phyloP scores from a whole-genome alignment of 2,797 vertebrate species.

The Ctenochaetus hawaiiensis region DNA sequence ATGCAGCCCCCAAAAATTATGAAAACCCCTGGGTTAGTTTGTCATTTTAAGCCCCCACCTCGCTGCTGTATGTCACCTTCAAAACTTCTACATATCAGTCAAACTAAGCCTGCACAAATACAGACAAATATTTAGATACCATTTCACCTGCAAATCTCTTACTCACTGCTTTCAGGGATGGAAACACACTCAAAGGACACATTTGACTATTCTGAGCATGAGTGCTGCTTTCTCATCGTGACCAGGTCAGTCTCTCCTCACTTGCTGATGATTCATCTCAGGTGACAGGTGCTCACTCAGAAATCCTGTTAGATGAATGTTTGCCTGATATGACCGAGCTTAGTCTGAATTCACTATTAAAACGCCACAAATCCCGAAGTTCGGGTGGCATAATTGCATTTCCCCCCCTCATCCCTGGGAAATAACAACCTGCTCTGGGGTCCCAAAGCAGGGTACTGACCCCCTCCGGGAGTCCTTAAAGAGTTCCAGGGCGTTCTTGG shows the following conservation, averaged over 20 bases:
- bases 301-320: not conserved
- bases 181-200: not conserved
- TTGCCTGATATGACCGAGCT: not conserved
- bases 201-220: not conserved
- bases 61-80: no score
- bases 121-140: not conserved
- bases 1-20: not conserved
- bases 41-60: no score
- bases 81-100: no score
- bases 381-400: not conserved
- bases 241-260: not conserved
- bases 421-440: slow-evolving; percentile 4
- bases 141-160: no score
- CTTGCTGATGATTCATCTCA: not conserved
- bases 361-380: not conserved
- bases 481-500: not conserved
- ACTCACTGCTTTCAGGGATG: not conserved
- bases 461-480: not conserved
- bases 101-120: no score
- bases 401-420: not conserved
- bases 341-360: not conserved
- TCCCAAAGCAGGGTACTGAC: not conserved
- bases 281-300: not conserved
- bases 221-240: not conserved
- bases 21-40: not conserved